These are phyloP conservation scores for Paguma larvata DNA, from an alignment of 2,797 vertebrate species.

Conservation along the genomic window DNA sequence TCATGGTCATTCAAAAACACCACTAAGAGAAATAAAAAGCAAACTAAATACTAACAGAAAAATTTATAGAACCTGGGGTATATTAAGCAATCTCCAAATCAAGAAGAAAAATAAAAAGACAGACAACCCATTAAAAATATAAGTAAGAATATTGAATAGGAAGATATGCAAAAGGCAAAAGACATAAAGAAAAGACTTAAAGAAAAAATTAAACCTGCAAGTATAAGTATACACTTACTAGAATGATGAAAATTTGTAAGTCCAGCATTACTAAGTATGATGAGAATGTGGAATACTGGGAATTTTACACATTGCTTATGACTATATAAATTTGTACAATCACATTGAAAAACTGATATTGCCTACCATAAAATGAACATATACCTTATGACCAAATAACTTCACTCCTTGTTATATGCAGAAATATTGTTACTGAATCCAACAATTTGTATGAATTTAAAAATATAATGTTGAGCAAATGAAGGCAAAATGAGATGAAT, in stretches of 20 bases:
- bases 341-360: neutral
- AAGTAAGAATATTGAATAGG: neutral
- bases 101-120: neutral
- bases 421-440: neutral
- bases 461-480: neutral
- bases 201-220: neutral
- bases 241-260: neutral
- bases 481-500: neutral
- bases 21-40: neutral
- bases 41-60: neutral
- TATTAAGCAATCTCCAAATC: neutral
- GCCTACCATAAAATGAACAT: neutral
- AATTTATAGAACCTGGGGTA: neutral
- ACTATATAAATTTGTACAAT: neutral
- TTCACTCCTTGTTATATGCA: neutral
- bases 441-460: neutral
- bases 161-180: neutral
- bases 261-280: neutral
- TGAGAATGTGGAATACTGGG: neutral
- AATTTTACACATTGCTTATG: neutral
- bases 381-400: neutral
- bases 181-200: neutral
- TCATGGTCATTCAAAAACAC: neutral
- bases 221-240: neutral
- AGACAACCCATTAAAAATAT: neutral